Base-by-base conservation (phyloP, 2,113 vertebrate species). In the Amblyornis subalaris region DNA sequence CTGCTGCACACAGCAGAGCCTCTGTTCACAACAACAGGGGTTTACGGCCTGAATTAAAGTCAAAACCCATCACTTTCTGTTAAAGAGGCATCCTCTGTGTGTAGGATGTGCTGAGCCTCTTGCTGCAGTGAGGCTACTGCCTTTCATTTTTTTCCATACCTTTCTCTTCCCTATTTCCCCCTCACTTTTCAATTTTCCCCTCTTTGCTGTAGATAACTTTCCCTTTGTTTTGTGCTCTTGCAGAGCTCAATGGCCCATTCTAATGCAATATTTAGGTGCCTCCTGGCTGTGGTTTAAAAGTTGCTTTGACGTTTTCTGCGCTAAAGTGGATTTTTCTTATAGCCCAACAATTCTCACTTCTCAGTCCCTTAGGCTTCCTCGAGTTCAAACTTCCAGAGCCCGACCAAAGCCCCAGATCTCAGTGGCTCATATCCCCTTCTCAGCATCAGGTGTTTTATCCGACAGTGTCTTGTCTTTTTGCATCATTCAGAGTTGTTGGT, bases 281-380 rank as follows among this genome's bases (percentile, higher is more conserved):
- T 94, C 38, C 85, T 76, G 70, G 81, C 94, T 85, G 60, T 85
- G 54, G 70, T 70, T 91, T 89, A 76, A 78, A 92, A 85, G 84
- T 79, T 72, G 12, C 62, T 94, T 94, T 50, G 79, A 82, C 66
- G 8, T 93, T 91, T 95, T 58, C 60, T 88, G 33, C 45, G 15
- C 47, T 82, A 6, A 70, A 54, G 29, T 66, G 53, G 54, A 50
- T 86, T 82, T 94, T 89, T 85, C 77, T 60, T 62, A 47, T 14
- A 85, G 38, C 53, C 60, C 55, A 71, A 35, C 78, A 71, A 47
- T 73, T 92, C 35, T 87, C 66, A n/a, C 21, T 16, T 81, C 38
- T 81, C 51, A 57, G 48, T 58, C 76, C 70, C 77, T 92, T 18
- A 36, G 45, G 80, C 62, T 38, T 94, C 23, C 45, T 50, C 19